Base-by-base conservation (phyloP, 2,888 invertebrate species). In the Sesia bembeciformis region DNA sequence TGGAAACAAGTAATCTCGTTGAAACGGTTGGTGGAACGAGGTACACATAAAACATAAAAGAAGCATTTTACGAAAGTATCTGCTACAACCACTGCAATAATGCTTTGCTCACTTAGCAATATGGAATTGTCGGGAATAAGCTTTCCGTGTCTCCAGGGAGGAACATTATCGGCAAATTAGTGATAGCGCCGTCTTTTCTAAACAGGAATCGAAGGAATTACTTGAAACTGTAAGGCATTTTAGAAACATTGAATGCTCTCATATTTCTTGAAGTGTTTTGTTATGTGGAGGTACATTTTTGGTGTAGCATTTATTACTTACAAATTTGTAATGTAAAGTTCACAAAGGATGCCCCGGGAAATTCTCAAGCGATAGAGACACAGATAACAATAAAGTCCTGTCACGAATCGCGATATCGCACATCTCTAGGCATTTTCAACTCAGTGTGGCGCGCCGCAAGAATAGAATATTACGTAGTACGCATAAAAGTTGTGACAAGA, bases 381-480 rank as follows among this genome's bases (percentile, higher is more conserved):
- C 54, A 58, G 57, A 64, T 62, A 65, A 64, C 67, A 68, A 68
- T 65, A 65, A 69, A 66, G 60, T 62, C 55, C 51, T 54, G 61
- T 58, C 58, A 57, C 62, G 62, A 63, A 63, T 62, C 56, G 59
- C 58, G 65, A 67, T 70, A 67, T 68, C 57, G 60, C 60, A 56
- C 59, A 65, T 66, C 63, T 67, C 56, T 61, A 59, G 64, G 58
- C 57, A 62, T 65, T 65, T 63, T 61, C 58, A 61, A 62, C 60
- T 64, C 57, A 56, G 61, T 64, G 66, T 64, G 60, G 59, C 59
- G 64, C 62, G 62, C 61, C 56, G 59, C 59, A 66, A 67, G 64
- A 72, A 72, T 68, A 64, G 65, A 60, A 67, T 67, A 69, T 68
- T 66, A 68, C 67, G 64, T 63, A 61, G 56, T 55, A 54, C 54